Evolutionary conservation across 2,888 invertebrate species (phyloP).

Genomic region (Rugalucina vietnamica): DNA sequence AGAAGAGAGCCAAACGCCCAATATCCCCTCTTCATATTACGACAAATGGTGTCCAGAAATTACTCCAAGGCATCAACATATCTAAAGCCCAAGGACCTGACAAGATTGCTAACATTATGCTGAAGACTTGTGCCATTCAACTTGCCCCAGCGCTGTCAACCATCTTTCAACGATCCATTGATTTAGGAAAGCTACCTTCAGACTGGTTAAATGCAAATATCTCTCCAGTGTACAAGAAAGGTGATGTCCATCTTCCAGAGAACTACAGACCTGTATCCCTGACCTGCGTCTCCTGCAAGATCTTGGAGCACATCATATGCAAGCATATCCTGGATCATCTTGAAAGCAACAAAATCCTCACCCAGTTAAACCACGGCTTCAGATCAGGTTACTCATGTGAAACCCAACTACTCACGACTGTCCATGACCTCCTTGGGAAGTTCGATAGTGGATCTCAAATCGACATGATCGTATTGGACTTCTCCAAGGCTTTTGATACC

Average conservation of each 20-base stretch:
- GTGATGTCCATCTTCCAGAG: slow-evolving; percentile 32
- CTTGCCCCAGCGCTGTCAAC: slow-evolving; percentile 26
- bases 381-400: too few species aligned
- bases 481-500: too few species aligned
- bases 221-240: slow-evolving; percentile 49
- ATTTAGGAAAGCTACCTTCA: slow-evolving; percentile 23
- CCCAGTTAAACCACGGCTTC: too few species aligned
- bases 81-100: slow-evolving; percentile 50
- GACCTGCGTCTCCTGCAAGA: slow-evolving; percentile 47
- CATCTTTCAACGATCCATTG: slow-evolving; percentile 32
- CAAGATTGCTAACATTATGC: slow-evolving; percentile 28
- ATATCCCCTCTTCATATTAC: background rate
- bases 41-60: slow-evolving; percentile 16
- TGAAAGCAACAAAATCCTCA: too few species aligned
- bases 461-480: too few species aligned
- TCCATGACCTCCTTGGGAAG: too few species aligned
- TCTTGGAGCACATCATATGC: slow-evolving; percentile 44
- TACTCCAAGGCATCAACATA: slow-evolving; percentile 29
- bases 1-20: background rate
- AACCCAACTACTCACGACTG: too few species aligned
- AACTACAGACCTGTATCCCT: slow-evolving; percentile 56
- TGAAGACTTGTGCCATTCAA: slow-evolving; percentile 39
- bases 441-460: too few species aligned
- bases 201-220: slow-evolving; percentile 29
- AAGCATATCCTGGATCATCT: too few species aligned